Base-by-base conservation (phyloP, 2,888 invertebrate genomes). In the Rhyacophila evoluta region DNA sequence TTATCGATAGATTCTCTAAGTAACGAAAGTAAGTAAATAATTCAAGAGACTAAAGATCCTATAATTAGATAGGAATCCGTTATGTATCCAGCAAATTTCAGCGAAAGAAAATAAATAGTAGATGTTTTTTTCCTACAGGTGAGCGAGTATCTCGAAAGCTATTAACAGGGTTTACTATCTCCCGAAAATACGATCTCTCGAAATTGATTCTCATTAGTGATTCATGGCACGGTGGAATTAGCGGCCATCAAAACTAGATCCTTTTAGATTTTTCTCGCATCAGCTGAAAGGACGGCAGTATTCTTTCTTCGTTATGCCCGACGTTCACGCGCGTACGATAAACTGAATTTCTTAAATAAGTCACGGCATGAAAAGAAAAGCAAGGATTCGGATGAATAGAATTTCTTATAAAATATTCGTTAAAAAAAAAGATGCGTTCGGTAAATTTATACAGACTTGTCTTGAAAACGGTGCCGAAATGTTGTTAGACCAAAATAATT, bases 261-360 rank as follows among this genome's bases (percentile, higher is more conserved):
- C 55, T 19, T 55, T 55, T 55, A 19, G 55, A 12, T 55, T 55
- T 41, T 41, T 41, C 41, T 41, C 41, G 41, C 41, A 41, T 41
- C 55, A 55, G 8, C 55, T 19, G 8, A 55, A 55, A 55, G 55
- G 15, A 19, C 15, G 55, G 55, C 8, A 55, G 55, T 55, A 55
- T 55, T 55, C 19, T 55, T 55, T 55, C 55, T 19, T 55, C 25
- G 19, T 55, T 55, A 55, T 19, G 55, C 55, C 55, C 8, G 19
- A n/a, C 55, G 19, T 19, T 19, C 55, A 55, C 55, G 25, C 55
- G 25, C 55, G 19, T 55, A 8, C 55, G 19, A 55, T 55, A 55
- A 55, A 55, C 25, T 55, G 8, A 19, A 55, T 19, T 19, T 55
- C 55, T 55, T 55, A 55, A 55, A 55, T 55, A 55, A 55, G 55